Percentiles rank a stretch among this genome's conserved stretches.
Conservation (phyloP, 2,113 vertebrate species). For the Elachura formosa region DNA sequence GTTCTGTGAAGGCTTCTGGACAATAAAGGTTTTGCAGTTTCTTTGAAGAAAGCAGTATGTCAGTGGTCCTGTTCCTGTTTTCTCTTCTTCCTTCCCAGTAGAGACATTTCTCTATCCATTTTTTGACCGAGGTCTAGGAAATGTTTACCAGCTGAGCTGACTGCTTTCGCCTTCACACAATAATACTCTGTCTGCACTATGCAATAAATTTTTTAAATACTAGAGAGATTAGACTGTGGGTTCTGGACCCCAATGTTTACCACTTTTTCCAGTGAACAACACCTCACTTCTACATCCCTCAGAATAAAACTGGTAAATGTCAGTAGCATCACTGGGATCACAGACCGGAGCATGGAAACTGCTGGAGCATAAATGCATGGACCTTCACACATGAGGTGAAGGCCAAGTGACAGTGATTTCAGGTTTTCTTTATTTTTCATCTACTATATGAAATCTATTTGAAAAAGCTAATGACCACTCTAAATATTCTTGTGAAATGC, state of each 20-base stretch:
- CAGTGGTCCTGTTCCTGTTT: not conserved
- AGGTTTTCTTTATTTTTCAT: not conserved
- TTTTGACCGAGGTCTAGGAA: not conserved
- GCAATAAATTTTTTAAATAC: not conserved
- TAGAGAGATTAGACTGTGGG: not conserved
- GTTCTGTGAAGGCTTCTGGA: not conserved
- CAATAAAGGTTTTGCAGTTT: not conserved
- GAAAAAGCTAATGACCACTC: not conserved
- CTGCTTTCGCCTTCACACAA: not conserved
- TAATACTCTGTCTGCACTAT: not conserved
- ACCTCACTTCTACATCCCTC: not conserved
- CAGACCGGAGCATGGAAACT: not conserved
- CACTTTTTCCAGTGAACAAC: not conserved
- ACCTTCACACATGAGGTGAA: not conserved
- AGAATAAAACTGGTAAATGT: not conserved
- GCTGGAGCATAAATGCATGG: not conserved
- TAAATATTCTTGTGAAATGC: not conserved
- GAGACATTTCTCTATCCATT: not conserved
- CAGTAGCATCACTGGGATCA: not conserved
- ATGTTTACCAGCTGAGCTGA: not conserved
- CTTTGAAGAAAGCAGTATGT: not conserved
- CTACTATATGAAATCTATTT: not conserved
- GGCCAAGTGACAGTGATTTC: not conserved
- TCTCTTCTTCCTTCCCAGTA: not conserved
- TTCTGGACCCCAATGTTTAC: not conserved